A percentile compares a stretch with the other conserved stretches of the same genome.
Evolutionary conservation across 1,140 invertebrate genomes (phyloP).

Genomic region (Frieseomelitta varia): DNA sequence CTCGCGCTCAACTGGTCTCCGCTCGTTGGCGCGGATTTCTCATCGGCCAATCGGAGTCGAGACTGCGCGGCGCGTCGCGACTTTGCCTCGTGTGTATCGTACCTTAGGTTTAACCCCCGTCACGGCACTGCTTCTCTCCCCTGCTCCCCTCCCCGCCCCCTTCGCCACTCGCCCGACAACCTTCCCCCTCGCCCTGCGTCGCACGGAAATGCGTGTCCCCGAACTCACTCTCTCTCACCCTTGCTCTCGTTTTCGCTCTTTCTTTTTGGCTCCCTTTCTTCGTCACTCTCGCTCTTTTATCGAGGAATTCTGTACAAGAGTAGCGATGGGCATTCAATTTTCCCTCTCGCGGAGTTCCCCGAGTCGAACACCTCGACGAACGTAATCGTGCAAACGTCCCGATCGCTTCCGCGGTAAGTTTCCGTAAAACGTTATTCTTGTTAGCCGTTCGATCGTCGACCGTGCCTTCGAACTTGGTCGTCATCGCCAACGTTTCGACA

Average conservation of each 20-base stretch:
- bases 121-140: slow-evolving; percentile 20
- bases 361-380: background rate
- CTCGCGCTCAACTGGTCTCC: slow-evolving; percentile 81
- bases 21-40: slow-evolving; percentile 75
- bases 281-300: slow-evolving; percentile 10
- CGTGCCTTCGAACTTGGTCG: background rate
- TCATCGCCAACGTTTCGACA: background rate
- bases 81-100: slow-evolving; percentile 61
- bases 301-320: background rate
- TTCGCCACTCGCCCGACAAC: too few species aligned
- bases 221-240: background rate
- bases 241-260: slow-evolving; percentile 1
- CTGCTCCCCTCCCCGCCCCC: background rate
- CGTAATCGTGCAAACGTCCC: slow-evolving; percentile 30
- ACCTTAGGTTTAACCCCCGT: slow-evolving; percentile 65
- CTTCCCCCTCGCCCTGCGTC: background rate
- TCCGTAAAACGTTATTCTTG: slow-evolving; percentile 23
- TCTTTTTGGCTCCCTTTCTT: background rate
- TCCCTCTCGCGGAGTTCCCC: slow-evolving; percentile 6
- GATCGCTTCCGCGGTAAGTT: slow-evolving; percentile 16
- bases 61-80: slow-evolving; percentile 73
- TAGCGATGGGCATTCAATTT: slow-evolving; percentile 29
- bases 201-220: slow-evolving; percentile 11
- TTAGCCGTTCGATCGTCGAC: background rate
- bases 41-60: slow-evolving; percentile 70